phyloP scores from a whole-genome alignment of 2,888 invertebrate species.

The Microctonus aethiopoides region DNA sequence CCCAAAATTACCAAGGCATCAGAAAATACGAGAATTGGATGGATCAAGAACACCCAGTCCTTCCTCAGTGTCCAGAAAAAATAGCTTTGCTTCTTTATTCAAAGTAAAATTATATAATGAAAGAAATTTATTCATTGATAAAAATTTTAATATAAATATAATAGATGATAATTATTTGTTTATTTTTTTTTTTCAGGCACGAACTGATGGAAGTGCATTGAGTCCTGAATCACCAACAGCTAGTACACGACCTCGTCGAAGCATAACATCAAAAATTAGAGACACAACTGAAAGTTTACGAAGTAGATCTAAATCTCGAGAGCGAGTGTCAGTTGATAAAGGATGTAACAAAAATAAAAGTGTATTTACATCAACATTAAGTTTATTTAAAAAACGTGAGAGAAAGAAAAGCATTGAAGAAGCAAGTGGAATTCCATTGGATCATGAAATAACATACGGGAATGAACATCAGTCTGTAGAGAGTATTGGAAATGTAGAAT shows the following conservation, averaged over 20 bases:
- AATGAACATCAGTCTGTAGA: constrained; percentile 49
- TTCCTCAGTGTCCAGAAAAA: constrained; percentile 77
- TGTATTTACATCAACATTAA: constrained; percentile 65
- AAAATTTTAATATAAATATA: neutral
- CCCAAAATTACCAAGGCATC: constrained; percentile 62
- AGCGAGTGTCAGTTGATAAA: constrained; percentile 54
- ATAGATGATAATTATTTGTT: neutral
- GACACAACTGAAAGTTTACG: constrained; percentile 66
- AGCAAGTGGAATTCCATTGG: constrained; percentile 41
- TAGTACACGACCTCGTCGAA: constrained; percentile 58
- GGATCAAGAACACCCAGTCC: constrained; percentile 76
- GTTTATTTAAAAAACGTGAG: constrained; percentile 62
- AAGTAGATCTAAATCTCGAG: constrained; percentile 64
- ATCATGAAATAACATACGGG: constrained; percentile 33
- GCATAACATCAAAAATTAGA: constrained; percentile 62
- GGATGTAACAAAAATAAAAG: constrained; percentile 61
- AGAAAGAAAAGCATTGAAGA: constrained; percentile 60
- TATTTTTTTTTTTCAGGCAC: constrained; percentile 46
- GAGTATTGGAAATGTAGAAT: constrained; percentile 59
- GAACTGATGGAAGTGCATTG: constrained; percentile 57
- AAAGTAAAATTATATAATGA: constrained; percentile 71
- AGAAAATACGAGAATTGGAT: constrained; percentile 63
- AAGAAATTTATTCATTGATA: neutral
- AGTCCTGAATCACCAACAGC: constrained; percentile 65
- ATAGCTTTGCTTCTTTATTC: constrained; percentile 84